Conservation (phyloP, 2,888 invertebrate species). For the Amphiduros pacificus region DNA sequence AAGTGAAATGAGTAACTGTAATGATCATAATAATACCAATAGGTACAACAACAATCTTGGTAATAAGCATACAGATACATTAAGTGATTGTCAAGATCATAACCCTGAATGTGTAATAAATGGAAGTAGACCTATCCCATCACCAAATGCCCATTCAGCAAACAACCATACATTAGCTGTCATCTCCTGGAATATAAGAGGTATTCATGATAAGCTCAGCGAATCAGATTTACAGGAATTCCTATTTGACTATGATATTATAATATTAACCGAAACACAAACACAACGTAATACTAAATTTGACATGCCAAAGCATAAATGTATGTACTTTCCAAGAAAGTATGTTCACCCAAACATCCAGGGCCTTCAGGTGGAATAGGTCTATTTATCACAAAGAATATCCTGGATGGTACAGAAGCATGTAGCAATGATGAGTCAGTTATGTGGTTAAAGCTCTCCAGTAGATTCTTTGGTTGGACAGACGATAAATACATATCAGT, state of each 20-base stretch:
- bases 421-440: neutral
- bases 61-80: too few species aligned
- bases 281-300: neutral
- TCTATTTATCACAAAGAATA: neutral
- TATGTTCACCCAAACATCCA: neutral
- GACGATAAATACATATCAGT: neutral
- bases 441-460: neutral
- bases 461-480: neutral
- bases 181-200: neutral
- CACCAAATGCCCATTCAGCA: neutral
- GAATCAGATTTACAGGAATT: neutral
- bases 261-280: neutral
- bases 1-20: neutral
- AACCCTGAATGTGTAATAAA: neutral
- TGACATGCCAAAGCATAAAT: neutral
- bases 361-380: neutral
- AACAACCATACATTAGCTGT: neutral
- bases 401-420: neutral
- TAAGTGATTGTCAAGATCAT: too few species aligned
- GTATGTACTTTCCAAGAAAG: neutral
- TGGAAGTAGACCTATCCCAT: neutral
- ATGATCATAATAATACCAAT: neutral
- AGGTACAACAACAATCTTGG: neutral
- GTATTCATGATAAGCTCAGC: neutral
- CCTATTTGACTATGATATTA: neutral